Evolutionary conservation across 2,888 invertebrate genomes (phyloP).

Genomic region (Cephalotes varians): DNA sequence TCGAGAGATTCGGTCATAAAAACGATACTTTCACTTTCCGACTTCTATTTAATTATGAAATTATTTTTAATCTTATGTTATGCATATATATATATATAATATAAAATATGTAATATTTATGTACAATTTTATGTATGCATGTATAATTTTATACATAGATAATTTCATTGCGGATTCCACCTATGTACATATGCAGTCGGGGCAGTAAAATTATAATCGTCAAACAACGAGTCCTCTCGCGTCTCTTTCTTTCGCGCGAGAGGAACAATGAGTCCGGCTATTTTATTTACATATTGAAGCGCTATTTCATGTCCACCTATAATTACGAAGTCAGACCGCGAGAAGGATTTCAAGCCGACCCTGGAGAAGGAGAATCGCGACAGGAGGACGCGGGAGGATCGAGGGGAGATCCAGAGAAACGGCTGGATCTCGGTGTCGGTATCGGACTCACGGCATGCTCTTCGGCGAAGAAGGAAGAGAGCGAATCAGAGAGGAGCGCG

Average conservation of each 20-base stretch:
- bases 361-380: conserved; percentile 64
- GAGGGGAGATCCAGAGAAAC: conserved; percentile 24
- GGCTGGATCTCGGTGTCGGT: conserved; percentile 35
- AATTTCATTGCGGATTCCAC: neutral
- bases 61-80: neutral
- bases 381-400: neutral
- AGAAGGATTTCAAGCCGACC: conserved; percentile 39
- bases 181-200: neutral
- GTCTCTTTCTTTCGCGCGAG: conserved; percentile 45
- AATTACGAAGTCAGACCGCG: conserved; percentile 61
- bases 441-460: conserved; percentile 47
- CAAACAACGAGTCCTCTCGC: neutral
- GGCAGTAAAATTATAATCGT: conserved; percentile 20
- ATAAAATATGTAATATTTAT: neutral
- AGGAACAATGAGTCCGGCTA: conserved; percentile 45
- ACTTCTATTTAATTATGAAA: neutral
- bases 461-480: conserved; percentile 65
- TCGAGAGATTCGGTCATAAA: neutral
- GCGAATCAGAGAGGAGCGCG: conserved; percentile 65
- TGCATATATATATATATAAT: neutral
- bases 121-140: no score
- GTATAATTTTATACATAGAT: neutral
- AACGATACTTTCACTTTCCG: neutral
- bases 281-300: conserved; percentile 45
- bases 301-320: conserved; percentile 43